phyloP scores from a whole-genome alignment of 2,888 invertebrate genomes.

The Tenthredo notha region DNA sequence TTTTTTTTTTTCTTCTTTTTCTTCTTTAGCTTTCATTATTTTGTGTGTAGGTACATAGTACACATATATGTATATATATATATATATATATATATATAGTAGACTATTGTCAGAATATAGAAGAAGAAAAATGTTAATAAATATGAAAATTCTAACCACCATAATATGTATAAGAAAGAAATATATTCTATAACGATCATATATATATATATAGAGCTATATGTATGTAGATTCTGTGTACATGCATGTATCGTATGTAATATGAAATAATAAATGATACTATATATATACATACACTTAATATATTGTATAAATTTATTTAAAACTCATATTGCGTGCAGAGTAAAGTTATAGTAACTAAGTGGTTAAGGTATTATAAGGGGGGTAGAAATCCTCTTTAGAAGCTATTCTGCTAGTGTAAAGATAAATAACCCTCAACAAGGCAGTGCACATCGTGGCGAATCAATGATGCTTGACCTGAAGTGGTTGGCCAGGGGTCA shows the following conservation, averaged over 20 bases:
- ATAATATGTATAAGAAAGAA: not conserved
- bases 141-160: slow-evolving; percentile 3
- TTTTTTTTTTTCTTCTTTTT: slow-evolving; percentile 10
- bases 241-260: too few species aligned
- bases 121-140: not conserved
- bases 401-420: slow-evolving; percentile 44
- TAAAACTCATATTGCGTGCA: too few species aligned
- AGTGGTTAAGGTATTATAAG: not conserved
- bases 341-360: not conserved
- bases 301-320: too few species aligned
- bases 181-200: not conserved
- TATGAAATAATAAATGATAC: too few species aligned
- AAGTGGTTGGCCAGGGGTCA: slow-evolving; percentile 53
- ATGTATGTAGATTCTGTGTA: not conserved
- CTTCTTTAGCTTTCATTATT: slow-evolving; percentile 13
- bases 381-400: slow-evolving; percentile 28
- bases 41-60: not conserved
- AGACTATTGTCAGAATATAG: not conserved
- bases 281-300: too few species aligned
- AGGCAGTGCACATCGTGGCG: slow-evolving; percentile 52
- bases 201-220: not conserved
- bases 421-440: slow-evolving; percentile 50
- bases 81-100: not conserved
- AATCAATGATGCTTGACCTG: slow-evolving; percentile 53
- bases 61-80: not conserved